These are phyloP conservation scores for Euwallacea fornicatus DNA, from an alignment of 1,140 invertebrate genomes.

Conservation along the genomic window DNA sequence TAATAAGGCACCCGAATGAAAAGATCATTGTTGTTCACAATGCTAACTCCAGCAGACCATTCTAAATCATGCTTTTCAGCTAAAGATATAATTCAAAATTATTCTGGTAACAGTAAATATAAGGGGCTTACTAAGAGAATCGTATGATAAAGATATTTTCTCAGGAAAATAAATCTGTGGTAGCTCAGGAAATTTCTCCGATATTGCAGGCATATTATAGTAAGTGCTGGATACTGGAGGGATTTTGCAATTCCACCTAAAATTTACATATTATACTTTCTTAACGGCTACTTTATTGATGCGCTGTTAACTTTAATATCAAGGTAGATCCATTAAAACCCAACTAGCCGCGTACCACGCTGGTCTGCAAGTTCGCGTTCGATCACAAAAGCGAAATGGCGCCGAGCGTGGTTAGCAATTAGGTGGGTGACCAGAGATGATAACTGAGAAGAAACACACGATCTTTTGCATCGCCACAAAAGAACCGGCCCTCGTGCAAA, in stretches of 20 bases:
- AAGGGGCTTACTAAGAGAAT: conserved; percentile 33
- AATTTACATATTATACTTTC: neutral
- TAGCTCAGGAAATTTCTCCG: conserved; percentile 52
- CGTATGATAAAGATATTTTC: conserved; percentile 43
- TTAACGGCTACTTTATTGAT: too few relatives aligned
- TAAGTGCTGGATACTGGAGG: conserved; percentile 41
- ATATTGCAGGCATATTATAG: conserved; percentile 52
- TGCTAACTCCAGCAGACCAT: conserved; percentile 57
- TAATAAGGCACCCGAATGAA: conserved; percentile 68
- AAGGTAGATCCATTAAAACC: too few relatives aligned
- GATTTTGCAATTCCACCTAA: conserved; percentile 50
- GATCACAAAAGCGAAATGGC: too few relatives aligned
- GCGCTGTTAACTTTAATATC: too few relatives aligned
- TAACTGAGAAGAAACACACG: too few relatives aligned
- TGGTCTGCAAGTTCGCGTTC: too few relatives aligned
- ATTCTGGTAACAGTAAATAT: neutral
- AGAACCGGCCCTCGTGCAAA: too few relatives aligned
- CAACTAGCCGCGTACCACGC: too few relatives aligned
- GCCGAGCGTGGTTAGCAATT: too few relatives aligned
- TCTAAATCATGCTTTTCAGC: conserved; percentile 44
- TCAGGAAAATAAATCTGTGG: conserved; percentile 42
- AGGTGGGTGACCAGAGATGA: too few relatives aligned
- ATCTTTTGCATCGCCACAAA: too few relatives aligned
- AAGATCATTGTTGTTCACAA: conserved; percentile 60
- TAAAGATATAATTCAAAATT: conserved; percentile 11